Evolutionary conservation across 2,797 vertebrate species (phyloP).

Genomic region (Momotus momota): DNA sequence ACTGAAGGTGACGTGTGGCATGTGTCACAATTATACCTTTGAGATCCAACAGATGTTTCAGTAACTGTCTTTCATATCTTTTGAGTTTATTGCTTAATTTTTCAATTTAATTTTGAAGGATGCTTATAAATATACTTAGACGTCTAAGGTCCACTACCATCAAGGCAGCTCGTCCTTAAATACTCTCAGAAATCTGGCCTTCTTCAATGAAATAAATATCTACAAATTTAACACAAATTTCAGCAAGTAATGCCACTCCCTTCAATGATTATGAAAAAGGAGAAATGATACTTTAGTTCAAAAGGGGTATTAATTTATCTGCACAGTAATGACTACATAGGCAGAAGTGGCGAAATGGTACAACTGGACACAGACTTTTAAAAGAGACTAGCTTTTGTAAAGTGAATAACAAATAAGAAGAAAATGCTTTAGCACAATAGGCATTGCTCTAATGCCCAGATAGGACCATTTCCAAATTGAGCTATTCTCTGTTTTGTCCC

Average conservation of each 20-base stretch:
- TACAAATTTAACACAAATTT: neutral
- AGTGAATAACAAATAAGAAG: neutral
- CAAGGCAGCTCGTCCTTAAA: neutral
- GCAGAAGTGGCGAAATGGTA: neutral
- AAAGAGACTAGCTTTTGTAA: neutral
- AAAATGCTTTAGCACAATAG: neutral
- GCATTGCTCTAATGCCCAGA: neutral
- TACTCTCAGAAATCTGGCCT: neutral
- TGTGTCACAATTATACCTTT: constrained; percentile 62
- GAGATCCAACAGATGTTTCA: constrained; percentile 67
- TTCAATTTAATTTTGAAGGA: constrained; percentile 1
- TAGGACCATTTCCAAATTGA: neutral
- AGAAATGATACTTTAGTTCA: neutral
- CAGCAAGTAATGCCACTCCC: neutral
- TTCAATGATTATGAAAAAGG: neutral
- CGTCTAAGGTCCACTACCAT: neutral
- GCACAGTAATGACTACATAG: neutral
- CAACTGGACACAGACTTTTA: neutral
- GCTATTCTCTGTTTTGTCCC: neutral
- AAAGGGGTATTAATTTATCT: neutral
- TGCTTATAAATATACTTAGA: neutral
- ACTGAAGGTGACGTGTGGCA: constrained; percentile 65
- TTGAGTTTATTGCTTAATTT: neutral
- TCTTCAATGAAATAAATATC: neutral
- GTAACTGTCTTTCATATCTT: constrained; percentile 8